Base-by-base conservation (phyloP, 2,113 vertebrate genomes). In the Smithornis capensis region DNA sequence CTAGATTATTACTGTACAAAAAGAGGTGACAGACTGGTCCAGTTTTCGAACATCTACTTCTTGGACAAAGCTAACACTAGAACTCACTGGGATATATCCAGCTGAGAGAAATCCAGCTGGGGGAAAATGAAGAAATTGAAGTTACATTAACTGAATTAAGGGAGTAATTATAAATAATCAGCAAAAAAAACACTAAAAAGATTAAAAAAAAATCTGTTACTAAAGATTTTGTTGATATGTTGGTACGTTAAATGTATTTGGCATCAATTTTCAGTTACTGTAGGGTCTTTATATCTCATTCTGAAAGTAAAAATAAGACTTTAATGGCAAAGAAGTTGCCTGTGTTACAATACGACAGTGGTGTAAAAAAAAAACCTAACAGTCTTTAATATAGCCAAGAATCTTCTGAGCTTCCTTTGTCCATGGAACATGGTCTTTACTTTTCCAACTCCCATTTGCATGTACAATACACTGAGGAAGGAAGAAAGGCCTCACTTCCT, bases 401-500 rank as follows among this genome's bases (percentile, higher is more conserved):
- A 60, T 84, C 83, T 82, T 84, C 65, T 82, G 64, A 93, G 83
- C 64, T 95, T 87, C 65, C 56, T 83, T 62, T 90, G 52, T 64
- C 60, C 68, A 50, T 56, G 31, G 81, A 90, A 87, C 62, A 87
- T 38, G 65, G 79, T 75, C 86, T 78, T 86, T 92, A 83, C 83
- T 90, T 87, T 84, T 53, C 76, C 44, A 94, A 64, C 28, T 80
- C 42, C 57, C 73, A 93, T 89, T 53, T 92, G 88, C 80, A 92
- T 74, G 52, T 83, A 83, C 69, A 87, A 83, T 81, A 87, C n/a
- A 60, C 24, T 47, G 59, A 92, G 75, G 79, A 96, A 92, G 85
- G 90, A 95, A 94, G 76, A 47, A 85, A 96, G 37, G 76, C 44
- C 85, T 56, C 33, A 78, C 69, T 96, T 89, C 79, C 87, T 86